A percentile compares a stretch with the other conserved stretches of the same genome.
These are phyloP conservation scores for Drosophila ananassae DNA, from an alignment of 1,140 invertebrate species.

Conservation along the genomic window DNA sequence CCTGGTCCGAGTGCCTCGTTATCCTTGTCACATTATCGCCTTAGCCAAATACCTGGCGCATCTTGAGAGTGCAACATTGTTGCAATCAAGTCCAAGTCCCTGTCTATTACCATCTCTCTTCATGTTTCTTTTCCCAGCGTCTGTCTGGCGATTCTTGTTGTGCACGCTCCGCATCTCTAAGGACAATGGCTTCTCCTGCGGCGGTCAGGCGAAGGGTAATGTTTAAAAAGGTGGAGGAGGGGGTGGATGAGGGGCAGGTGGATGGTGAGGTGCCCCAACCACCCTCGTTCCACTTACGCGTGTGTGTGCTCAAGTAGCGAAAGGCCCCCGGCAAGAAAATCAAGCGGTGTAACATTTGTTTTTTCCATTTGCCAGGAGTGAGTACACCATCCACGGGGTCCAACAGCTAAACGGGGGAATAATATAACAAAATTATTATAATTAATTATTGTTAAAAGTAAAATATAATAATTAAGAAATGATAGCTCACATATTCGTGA, in stretches of 20 bases:
- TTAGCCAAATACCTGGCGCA: conserved; percentile 73
- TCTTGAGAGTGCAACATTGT: conserved; percentile 76
- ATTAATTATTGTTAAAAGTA: not conserved
- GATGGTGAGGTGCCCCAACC: conserved; percentile 1
- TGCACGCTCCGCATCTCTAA: conserved; percentile 59
- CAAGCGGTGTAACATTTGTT: conserved; percentile 69
- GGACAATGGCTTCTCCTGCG: conserved; percentile 28
- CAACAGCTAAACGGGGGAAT: not conserved
- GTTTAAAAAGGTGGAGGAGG: conserved; percentile 40
- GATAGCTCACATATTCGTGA: not conserved
- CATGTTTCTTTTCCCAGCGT: conserved; percentile 11
- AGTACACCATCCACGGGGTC: not conserved
- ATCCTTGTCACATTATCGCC: conserved; percentile 82
- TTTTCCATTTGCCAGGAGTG: conserved; percentile 16
- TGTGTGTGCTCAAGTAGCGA: conserved; percentile 78
- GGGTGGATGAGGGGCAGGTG: conserved; percentile 22
- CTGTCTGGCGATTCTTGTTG: conserved; percentile 49
- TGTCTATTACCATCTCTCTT: conserved; percentile 42
- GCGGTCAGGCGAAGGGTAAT: conserved; percentile 41
- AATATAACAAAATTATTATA: not conserved
- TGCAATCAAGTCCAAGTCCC: conserved; percentile 63
- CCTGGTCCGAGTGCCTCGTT: conserved; percentile 57
- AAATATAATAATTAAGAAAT: not conserved
- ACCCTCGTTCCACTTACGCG: conserved; percentile 32
- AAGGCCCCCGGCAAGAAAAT: conserved; percentile 73